Conservation (phyloP, 2,797 vertebrate genomes). For the Chiroxiphia lanceolata region DNA sequence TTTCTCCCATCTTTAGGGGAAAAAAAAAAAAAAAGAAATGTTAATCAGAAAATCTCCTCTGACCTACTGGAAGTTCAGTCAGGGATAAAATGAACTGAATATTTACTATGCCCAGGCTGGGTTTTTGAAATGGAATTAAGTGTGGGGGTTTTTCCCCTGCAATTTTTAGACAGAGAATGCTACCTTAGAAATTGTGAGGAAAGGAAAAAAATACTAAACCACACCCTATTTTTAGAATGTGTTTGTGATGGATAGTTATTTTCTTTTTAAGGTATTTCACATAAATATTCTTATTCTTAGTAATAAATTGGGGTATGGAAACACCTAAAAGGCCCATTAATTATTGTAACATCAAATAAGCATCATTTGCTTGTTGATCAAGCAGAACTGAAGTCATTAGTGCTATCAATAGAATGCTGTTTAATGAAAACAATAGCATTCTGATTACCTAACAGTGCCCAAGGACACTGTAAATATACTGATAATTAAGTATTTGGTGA, state of each 20-base stretch:
- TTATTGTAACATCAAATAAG: conserved; percentile 43
- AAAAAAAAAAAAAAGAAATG: background rate
- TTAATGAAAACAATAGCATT: conserved; percentile 46
- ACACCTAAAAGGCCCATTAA: conserved; percentile 49
- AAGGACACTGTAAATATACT: conserved; percentile 43
- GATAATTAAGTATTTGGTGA: conserved; percentile 54
- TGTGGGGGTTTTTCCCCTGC: rapidly evolving
- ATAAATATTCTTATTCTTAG: background rate
- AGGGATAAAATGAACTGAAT: background rate
- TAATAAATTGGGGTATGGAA: conserved; percentile 22
- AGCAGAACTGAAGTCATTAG: conserved; percentile 58
- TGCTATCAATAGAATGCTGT: conserved; percentile 47
- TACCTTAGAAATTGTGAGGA: background rate
- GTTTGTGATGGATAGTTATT: background rate
- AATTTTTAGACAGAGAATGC: background rate
- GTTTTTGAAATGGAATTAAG: background rate
- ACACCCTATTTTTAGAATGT: background rate
- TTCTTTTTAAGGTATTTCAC: background rate
- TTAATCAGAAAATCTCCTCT: background rate
- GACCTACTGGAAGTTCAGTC: background rate
- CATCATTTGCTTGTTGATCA: conserved; percentile 54
- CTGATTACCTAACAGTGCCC: conserved; percentile 48
- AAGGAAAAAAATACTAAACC: background rate
- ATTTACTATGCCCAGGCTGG: background rate
- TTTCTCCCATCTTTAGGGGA: background rate